Evolutionary conservation across 2,888 invertebrate species (phyloP), one percentile per base, ranked within the genome.

Genomic region (Mechanitis messenoides): DNA sequence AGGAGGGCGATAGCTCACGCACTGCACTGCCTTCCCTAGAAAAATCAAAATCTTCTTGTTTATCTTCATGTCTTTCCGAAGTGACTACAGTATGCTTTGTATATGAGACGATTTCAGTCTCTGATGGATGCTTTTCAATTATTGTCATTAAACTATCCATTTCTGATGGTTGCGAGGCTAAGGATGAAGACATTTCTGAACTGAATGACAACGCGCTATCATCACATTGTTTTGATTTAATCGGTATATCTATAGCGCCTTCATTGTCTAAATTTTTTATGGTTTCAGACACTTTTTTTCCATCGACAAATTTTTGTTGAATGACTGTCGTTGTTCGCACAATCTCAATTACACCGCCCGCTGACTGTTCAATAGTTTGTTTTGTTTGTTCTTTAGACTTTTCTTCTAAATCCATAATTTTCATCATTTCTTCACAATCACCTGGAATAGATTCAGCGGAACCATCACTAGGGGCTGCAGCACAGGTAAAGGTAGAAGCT

Each of bases 351-450:
- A 84, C 77, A 33, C 84, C 85, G 12, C 80, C 72, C 42, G 85
- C 87, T 11, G 78, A 80, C 69, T 74, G 79, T 0, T 81, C 80
- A 7, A 11, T 42, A 1, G 79, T 73, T 12, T 68, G 64, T 33
- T 64, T 59, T 59, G 78, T 72, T 28, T 72, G 70, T 66, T 78
- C 73, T 53, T 80, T 80, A 9, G 80, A 76, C 67, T 84, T 83
- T 64, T 88, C 86, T 90, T 84, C 93, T 90, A 78, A 91, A 73
- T 80, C 92, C 77, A 81, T 83, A 68, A 85, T 84, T 88, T 84
- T 92, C 92, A 83, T 92, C 92, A 76, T 91, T 85, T 81, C 91
- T 84, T 77, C 93, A 84, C 80, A 93, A 78, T 76, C 94, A 87
- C 87, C 93, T 84, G 90, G 88, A 63, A 90, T 88, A 0, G 90